Evolutionary conservation across 2,888 invertebrate species (phyloP).

Genomic region (Clanis bilineata): DNA sequence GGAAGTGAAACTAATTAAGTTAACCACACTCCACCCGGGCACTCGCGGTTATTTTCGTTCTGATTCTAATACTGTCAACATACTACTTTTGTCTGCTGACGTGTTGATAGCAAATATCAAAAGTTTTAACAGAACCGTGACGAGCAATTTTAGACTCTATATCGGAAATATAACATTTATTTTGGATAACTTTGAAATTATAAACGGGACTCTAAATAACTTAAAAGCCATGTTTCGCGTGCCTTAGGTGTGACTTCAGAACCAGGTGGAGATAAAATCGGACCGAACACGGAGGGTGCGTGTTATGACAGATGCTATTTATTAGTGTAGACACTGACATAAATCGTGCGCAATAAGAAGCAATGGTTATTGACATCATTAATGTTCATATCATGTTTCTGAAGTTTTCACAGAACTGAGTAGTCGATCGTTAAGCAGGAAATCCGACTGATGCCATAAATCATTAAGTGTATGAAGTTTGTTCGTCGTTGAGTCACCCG

Average conservation of each 20-base stretch:
- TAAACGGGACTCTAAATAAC: slow-evolving; percentile 64
- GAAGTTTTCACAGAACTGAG: slow-evolving; percentile 31
- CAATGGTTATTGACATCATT: slow-evolving; percentile 48
- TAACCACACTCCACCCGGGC: slow-evolving; percentile 67
- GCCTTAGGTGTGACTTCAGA: slow-evolving; percentile 70
- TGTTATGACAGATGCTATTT: slow-evolving; percentile 76
- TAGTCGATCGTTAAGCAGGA: slow-evolving; percentile 12
- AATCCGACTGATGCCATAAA: slow-evolving; percentile 13
- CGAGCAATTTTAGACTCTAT: not conserved
- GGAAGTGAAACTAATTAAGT: slow-evolving; percentile 81
- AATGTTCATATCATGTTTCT: slow-evolving; percentile 43
- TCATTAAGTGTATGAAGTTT: slow-evolving; percentile 7
- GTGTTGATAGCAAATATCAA: slow-evolving; percentile 45
- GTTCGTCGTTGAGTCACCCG: slow-evolving; percentile 3
- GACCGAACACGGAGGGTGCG: slow-evolving; percentile 67
- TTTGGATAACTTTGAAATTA: slow-evolving; percentile 40
- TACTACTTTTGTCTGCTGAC: slow-evolving; percentile 67
- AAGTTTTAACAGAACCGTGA: not conserved
- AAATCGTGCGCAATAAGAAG: slow-evolving; percentile 55
- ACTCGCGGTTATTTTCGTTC: slow-evolving; percentile 76
- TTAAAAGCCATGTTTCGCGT: slow-evolving; percentile 77
- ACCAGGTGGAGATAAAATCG: slow-evolving; percentile 76
- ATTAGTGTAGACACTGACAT: slow-evolving; percentile 55
- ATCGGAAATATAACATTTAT: slow-evolving; percentile 11
- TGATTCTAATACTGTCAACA: slow-evolving; percentile 75